These are phyloP conservation scores for Phodopus roborovskii DNA, from an alignment of 2,113 vertebrate genomes.

Conservation along the genomic window DNA sequence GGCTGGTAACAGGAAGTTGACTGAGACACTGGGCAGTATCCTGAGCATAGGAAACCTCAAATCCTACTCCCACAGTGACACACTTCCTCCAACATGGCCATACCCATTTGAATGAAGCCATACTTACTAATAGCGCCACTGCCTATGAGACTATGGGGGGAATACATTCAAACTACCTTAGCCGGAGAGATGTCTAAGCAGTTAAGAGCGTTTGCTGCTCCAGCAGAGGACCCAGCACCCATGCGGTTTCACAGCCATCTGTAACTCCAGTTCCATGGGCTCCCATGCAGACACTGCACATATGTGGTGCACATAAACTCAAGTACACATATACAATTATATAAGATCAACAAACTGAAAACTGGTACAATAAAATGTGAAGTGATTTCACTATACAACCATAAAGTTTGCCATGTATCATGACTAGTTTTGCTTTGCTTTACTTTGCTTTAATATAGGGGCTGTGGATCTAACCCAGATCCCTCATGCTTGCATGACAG, in stretches of 20 bases:
- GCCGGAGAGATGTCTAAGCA: not conserved
- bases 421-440: not conserved
- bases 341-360: not conserved
- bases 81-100: too few species aligned
- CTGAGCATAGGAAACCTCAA: too few species aligned
- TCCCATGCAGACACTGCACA: not conserved
- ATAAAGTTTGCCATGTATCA: not conserved
- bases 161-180: too few species aligned
- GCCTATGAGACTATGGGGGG: too few species aligned
- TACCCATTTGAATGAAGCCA: too few species aligned
- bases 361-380: not conserved
- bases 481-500: not conserved
- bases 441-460: not conserved
- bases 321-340: not conserved
- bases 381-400: conserved; percentile 22
- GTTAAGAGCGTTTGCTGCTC: not conserved
- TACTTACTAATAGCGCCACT: too few species aligned
- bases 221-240: not conserved
- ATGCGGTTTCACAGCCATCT: fast-evolving
- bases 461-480: not conserved
- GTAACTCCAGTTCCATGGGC: not conserved
- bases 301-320: not conserved
- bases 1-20: too few species aligned
- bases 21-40: too few species aligned
- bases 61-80: too few species aligned